These are phyloP conservation scores for Hydrocynus forskahlii DNA, from an alignment of 2,797 vertebrate genomes.

Conservation along the genomic window DNA sequence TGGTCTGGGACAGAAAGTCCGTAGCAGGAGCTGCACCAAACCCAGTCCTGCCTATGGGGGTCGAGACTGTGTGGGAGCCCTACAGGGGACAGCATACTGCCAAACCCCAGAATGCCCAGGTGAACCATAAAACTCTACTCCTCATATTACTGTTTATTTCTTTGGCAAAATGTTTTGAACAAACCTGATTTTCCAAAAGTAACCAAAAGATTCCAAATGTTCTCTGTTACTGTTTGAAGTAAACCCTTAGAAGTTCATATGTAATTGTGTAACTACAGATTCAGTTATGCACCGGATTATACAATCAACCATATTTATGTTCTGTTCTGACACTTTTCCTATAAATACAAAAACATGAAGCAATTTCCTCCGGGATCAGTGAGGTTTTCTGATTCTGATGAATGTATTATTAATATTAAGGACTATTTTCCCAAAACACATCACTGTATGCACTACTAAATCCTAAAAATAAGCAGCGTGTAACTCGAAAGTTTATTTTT, in stretches of 20 bases:
- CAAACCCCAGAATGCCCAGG: conserved; percentile 83
- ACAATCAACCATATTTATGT: too few relatives aligned
- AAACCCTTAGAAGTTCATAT: background rate
- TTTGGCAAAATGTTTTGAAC: background rate
- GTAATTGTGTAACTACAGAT: too few relatives aligned
- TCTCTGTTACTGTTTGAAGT: background rate
- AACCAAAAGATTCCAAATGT: background rate
- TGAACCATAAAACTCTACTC: conserved; percentile 51
- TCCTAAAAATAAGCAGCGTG: too few relatives aligned
- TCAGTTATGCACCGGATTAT: too few relatives aligned
- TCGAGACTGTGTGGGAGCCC: conserved; percentile 75
- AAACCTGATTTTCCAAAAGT: background rate
- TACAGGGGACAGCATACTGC: conserved; percentile 80
- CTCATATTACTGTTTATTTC: background rate
- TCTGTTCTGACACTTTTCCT: too few relatives aligned
- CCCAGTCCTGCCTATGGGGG: conserved; percentile 75
- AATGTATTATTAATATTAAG: too few relatives aligned
- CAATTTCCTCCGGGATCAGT: too few relatives aligned
- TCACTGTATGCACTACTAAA: too few relatives aligned
- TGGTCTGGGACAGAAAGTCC: conserved; percentile 81
- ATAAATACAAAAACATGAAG: too few relatives aligned
- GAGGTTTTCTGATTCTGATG: too few relatives aligned
- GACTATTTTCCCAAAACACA: too few relatives aligned
- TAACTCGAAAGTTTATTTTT: too few relatives aligned
- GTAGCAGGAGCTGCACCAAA: conserved; percentile 74